Evolutionary conservation across 2,888 invertebrate genomes (phyloP), one percentile per base, ranked within the genome.

Genomic region (Amblyjoppa proteus): DNA sequence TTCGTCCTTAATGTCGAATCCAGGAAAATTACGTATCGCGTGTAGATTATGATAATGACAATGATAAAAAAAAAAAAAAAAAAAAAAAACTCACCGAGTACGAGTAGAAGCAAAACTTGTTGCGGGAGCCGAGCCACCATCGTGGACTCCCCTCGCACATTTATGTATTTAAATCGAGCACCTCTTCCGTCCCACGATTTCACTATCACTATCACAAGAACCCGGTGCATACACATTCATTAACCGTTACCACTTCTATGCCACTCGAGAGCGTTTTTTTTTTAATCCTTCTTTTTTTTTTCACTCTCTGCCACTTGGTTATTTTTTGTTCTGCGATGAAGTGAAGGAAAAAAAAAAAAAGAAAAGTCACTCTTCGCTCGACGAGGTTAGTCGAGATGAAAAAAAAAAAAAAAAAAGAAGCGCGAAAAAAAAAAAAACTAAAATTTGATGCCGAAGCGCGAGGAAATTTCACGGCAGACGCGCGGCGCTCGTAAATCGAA

Each of bases 101-200:
- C 88, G 89, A 93, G 91, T 88, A 93, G 90, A 90, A 93, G 92
- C 84, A 93, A 90, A 92, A 93, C 91, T 92, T 93, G 93, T 93
- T 93, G 93, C 93, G 92, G 92, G 90, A 92, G 90, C 91, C 91
- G 90, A 90, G 91, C 92, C 93, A 94, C 93, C 93, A 92, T 93
- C 91, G 91, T 93, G 89, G 90, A 90, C 89, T 90, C 91, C 90
- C 89, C 90, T 91, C 89, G 92, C 87, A 90, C 93, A 93, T 93
- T 92, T 93, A 93, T 92, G 91, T 91, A 91, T 90, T 90, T 89
- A 89, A 91, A 92, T 91, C 90, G 90, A 89, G 87, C 87, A 89
- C 89, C 89, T 84, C 86, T 88, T 88, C 81, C 87, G 89, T 89
- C 89, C 87, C 89, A 88, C 88, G 89, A 88, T 90, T 90, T 90